Evolutionary conservation across 1,140 invertebrate genomes (phyloP).

Genomic region (Globodera ellingtonae): DNA sequence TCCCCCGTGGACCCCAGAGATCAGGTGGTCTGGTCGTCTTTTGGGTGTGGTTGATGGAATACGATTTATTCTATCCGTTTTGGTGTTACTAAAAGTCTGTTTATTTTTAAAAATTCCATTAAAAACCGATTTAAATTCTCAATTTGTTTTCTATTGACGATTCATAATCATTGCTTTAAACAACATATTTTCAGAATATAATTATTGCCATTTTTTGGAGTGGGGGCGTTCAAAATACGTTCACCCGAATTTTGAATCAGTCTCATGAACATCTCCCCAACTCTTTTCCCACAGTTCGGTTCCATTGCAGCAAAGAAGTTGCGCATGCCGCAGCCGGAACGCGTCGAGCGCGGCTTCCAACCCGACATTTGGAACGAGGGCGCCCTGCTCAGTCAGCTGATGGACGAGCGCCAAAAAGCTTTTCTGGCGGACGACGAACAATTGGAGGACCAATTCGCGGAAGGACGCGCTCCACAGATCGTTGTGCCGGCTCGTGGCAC

Average conservation of each 20-base stretch:
- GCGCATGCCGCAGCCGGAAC: slow-evolving; percentile 24
- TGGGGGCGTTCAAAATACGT: no score
- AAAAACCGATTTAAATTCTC: no score
- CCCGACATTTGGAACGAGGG: slow-evolving; percentile 22
- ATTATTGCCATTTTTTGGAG: accelerated
- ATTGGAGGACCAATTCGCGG: slow-evolving; percentile 23
- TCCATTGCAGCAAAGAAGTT: slow-evolving; percentile 9
- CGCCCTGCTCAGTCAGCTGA: neutral
- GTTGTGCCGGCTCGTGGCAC: slow-evolving; percentile 7
- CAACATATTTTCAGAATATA: no score
- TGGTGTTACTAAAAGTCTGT: no score
- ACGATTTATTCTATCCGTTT: no score
- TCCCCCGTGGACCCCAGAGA: neutral
- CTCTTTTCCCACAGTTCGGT: slow-evolving; percentile 20
- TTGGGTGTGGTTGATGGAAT: neutral
- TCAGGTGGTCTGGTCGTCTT: neutral
- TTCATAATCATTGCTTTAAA: no score
- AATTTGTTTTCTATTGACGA: no score
- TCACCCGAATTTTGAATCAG: no score
- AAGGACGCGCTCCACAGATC: slow-evolving; percentile 15
- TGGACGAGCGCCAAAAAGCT: slow-evolving; percentile 16
- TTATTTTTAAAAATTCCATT: no score
- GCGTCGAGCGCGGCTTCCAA: slow-evolving; percentile 3
- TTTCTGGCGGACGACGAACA: slow-evolving; percentile 10
- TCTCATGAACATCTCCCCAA: neutral